Conservation (phyloP, 2,797 vertebrate species). For the Darevskia nairensis region DNA sequence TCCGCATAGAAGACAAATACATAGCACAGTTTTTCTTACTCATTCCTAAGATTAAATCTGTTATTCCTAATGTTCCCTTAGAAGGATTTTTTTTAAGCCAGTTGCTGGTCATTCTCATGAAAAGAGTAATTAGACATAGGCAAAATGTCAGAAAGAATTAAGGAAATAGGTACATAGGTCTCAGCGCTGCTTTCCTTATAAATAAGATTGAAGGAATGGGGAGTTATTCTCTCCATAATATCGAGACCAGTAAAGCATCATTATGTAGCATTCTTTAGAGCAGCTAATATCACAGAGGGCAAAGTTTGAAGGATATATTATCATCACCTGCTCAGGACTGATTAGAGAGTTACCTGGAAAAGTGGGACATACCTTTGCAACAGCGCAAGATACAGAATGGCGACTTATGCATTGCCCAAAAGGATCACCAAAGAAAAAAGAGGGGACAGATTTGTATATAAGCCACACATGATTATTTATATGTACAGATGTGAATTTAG, state of each 20-base stretch:
- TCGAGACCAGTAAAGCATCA: background rate
- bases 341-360: background rate
- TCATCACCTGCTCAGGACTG: background rate
- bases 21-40: conserved; percentile 24
- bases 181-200: background rate
- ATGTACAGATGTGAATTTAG: too few species aligned
- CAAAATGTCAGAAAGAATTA: conserved; percentile 7
- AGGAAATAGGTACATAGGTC: background rate
- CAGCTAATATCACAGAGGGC: background rate
- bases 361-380: background rate
- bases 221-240: background rate
- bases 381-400: too few species aligned
- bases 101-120: conserved; percentile 11
- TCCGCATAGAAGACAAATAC: background rate
- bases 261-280: background rate
- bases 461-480: too few species aligned
- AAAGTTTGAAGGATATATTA: background rate
- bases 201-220: background rate
- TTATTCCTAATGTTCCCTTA: conserved; percentile 9
- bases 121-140: conserved; percentile 20
- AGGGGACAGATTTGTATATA: too few species aligned
- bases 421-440: too few species aligned
- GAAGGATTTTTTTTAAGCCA: background rate
- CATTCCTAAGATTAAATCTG: conserved; percentile 21
- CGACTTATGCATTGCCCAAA: too few species aligned